Evolutionary conservation across 2,888 invertebrate species (phyloP), one percentile per base, ranked within the genome.

Genomic region (Tanytarsus gracilentus): DNA sequence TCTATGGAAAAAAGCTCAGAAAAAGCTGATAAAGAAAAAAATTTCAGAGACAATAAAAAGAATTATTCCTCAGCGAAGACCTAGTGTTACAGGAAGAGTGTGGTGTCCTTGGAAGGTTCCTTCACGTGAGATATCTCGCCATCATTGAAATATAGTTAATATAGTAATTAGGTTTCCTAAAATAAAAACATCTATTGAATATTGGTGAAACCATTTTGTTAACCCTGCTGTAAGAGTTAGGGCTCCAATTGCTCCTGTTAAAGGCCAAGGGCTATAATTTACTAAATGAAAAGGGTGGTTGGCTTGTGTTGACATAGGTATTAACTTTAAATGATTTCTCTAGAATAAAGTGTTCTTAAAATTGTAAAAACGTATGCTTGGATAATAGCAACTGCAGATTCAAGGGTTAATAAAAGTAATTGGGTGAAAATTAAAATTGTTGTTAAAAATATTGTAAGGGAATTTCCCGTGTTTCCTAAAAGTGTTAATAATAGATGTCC

Each of bases 21-120:
- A 82, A 69, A 82, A 80, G n/a, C 77, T 75, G 55, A 78, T 68
- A 67, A 81, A 80, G 68, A 78, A 81, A 65, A 83, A 73, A 64
- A 85, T 71, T 80, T 85, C 84, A 51, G 84, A 85, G 5, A 80
- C 70, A 80, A 85, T 84, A 78, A 85, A 85, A 75, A 85, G 70
- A 69, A 85, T 81, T 80, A 85, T 85, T 65, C 84, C 84, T 77
- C 80, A 79, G 62, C 80, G 80, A 70, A 86, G 66, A 2, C 82
- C 81, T 69, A 74, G 75, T 8, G 73, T 72, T 1, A 84, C 83
- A 67, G 72, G 67, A 23, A 72, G 70, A 0, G 83, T 82, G 67
- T 86, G 85, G 60, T 77, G 69, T 2, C 84, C 84, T 79, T 84
- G 82, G 61, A 76, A 77, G 0, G 82, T 80, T 65, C 81, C 76